Evolutionary conservation across 2,113 vertebrate species (phyloP).

Genomic region (Channa argus): DNA sequence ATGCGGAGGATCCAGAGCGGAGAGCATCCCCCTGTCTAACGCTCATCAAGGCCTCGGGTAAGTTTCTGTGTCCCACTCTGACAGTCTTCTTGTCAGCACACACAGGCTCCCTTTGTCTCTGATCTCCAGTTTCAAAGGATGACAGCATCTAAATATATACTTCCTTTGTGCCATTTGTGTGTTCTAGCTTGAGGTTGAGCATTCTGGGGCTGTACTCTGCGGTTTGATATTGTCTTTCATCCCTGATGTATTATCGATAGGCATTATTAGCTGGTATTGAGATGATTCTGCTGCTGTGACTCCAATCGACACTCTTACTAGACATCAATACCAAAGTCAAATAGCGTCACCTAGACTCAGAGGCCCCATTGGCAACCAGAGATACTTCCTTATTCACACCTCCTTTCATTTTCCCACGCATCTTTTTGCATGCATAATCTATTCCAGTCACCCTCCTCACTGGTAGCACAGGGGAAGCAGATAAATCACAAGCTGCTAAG

Average conservation of each 20-base stretch:
- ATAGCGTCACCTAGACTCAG: constrained; percentile 23
- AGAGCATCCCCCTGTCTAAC: constrained; percentile 64
- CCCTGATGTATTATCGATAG: constrained; percentile 68
- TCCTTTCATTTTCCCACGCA: constrained; percentile 60
- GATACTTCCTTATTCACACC: constrained; percentile 47
- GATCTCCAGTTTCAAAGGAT: constrained; percentile 60
- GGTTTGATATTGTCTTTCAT: constrained; percentile 40
- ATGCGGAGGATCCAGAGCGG: constrained; percentile 20
- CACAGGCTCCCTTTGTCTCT: constrained; percentile 49
- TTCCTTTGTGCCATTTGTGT: constrained; percentile 47
- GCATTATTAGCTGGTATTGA: constrained; percentile 44
- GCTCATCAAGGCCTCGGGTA: constrained; percentile 80
- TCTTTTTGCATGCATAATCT: constrained; percentile 55
- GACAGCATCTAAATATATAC: constrained; percentile 54
- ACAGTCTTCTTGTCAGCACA: constrained; percentile 52
- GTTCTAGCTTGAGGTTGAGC: constrained; percentile 25
- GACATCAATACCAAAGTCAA: constrained; percentile 33
- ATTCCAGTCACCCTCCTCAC: constrained; percentile 38
- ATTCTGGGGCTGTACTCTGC: constrained; percentile 16
- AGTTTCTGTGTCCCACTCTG: constrained; percentile 45
- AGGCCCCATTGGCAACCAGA: constrained; percentile 37
- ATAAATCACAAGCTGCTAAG: constrained; percentile 60
- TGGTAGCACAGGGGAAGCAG: constrained; percentile 33
- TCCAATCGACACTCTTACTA: constrained; percentile 47
- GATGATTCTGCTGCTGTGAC: constrained; percentile 9